Evolutionary conservation across 2,888 invertebrate genomes (phyloP).

Genomic region (Pherbina coryleti): DNA sequence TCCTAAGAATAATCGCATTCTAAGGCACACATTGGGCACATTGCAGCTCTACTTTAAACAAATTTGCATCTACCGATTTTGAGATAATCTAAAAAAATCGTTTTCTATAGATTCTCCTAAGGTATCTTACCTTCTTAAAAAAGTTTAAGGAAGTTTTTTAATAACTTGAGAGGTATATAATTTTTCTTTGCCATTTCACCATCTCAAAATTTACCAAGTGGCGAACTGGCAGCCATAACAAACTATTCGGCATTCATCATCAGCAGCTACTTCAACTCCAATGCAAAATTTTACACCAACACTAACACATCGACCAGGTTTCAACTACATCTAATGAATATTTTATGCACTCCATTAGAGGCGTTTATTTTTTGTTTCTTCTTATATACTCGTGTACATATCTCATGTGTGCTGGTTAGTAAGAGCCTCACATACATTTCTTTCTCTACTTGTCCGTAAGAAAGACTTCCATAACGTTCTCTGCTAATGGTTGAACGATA

Average conservation of each 20-base stretch:
- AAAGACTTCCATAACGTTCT: neutral
- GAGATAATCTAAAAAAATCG: no score
- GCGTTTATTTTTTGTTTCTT: slow-evolving; percentile 38
- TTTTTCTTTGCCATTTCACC: neutral
- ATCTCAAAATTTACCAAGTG: neutral
- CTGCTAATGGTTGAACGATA: neutral
- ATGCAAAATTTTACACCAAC: slow-evolving; percentile 7
- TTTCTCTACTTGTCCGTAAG: no score
- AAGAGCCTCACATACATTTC: no score
- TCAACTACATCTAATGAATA: slow-evolving; percentile 50
- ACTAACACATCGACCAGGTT: neutral
- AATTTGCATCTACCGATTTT: no score
- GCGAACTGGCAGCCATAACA: neutral
- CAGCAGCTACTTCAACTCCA: neutral
- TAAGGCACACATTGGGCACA: no score
- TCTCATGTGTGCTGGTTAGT: neutral
- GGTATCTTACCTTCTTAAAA: no score
- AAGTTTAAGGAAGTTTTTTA: neutral
- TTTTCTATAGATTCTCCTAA: no score
- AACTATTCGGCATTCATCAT: neutral
- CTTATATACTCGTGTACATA: neutral
- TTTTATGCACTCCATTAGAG: slow-evolving; percentile 54
- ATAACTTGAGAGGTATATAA: neutral
- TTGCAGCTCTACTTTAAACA: no score
- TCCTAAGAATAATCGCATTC: no score